A percentile compares a stretch with the other conserved stretches of the same genome.
phyloP scores from a whole-genome alignment of 2,797 vertebrate genomes.

The Hydrocynus forskahlii region DNA sequence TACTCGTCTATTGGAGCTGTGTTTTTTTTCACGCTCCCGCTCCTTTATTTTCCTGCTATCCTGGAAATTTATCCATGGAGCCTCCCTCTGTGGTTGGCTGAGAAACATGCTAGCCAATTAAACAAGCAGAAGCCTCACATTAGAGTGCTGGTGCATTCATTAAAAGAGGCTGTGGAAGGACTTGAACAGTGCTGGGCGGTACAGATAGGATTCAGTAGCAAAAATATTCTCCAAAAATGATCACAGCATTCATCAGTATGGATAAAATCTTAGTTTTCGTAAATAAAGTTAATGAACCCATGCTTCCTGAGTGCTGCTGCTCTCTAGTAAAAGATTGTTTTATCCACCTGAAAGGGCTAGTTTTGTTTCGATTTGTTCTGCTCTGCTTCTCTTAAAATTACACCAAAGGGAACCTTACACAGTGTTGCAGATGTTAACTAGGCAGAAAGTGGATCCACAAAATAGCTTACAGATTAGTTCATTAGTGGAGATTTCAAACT shows the following conservation, averaged over 20 bases:
- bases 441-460: background rate
- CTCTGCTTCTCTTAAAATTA: background rate
- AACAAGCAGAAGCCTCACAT: constrained; percentile 26
- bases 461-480: no score
- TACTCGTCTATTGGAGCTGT: constrained; percentile 22
- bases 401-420: background rate
- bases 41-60: constrained; percentile 26
- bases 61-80: constrained; percentile 21
- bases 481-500: no score
- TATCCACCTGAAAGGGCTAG: no score
- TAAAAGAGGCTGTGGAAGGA: constrained; percentile 27
- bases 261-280: background rate
- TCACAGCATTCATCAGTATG: background rate
- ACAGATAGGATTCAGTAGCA: background rate
- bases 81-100: constrained; percentile 22
- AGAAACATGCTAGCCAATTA: constrained; percentile 48
- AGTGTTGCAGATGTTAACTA: background rate
- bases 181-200: background rate
- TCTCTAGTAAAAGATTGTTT: no score
- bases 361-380: background rate
- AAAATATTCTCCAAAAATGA: background rate
- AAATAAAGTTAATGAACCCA: background rate
- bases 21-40: constrained; percentile 26
- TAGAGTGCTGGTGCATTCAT: constrained; percentile 41
- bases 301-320: background rate